Evolutionary conservation across 2,113 vertebrate species (phyloP), one percentile per base, ranked within the genome.

Genomic region (Noctilio leporinus): DNA sequence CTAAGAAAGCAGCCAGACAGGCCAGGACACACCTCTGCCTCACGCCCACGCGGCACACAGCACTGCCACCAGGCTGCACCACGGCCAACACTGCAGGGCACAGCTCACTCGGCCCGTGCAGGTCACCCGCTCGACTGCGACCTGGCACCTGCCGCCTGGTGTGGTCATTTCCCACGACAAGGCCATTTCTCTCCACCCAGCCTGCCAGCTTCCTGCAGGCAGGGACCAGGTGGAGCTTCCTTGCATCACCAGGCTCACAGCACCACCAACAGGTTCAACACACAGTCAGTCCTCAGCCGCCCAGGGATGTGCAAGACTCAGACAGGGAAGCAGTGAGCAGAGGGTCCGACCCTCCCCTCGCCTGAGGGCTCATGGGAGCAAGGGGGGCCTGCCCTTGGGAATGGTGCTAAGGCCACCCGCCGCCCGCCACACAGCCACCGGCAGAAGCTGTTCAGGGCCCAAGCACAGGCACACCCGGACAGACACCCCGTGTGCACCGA

Each of bases 351-450:
- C 67, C 38, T 17, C 15, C n/a, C 69, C 11, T 75, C 38, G 3
- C 35, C 88, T 16, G 0, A 26, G 20, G 43, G 82, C 22, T 75
- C 24, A 9, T 17, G 35, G 64, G n/a, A 69, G 35, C 65, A 81
- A 7, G 15, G 38, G 6, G 1, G 75, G 65, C 72, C 45, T 77
- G 45, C 10, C 51, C 87, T 14, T 15, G 14, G 24, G 70, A 10
- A 11, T 2, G 2, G 4, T 0, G 9, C 14, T 14, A 10, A 1
- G 0, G 28, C n/a, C n/a, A n/a, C n/a, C n/a, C n/a, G n/a, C n/a
- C n/a, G n/a, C n/a, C n/a, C n/a, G 49, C 64, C 38, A 0, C 47
- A 76, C 28, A 12, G 62, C 70, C 45, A 26, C 10, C 4, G 3
- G 77, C 70, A 17, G 57, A 57, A 40, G 53, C 10, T 30, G 38